These are phyloP conservation scores for Calephelis virginiensis DNA, from an alignment of 1,140 invertebrate genomes.

Conservation along the genomic window DNA sequence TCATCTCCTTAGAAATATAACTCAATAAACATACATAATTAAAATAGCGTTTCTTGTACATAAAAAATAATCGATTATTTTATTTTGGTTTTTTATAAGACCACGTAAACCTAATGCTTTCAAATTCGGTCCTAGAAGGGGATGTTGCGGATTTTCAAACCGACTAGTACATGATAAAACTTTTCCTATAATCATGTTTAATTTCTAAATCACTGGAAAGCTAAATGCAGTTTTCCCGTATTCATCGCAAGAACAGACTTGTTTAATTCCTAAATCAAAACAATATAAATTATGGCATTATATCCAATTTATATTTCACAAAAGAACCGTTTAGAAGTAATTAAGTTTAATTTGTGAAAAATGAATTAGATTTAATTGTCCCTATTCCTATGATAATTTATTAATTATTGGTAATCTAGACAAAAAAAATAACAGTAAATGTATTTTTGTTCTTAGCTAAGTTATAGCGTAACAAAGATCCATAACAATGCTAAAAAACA, in stretches of 20 bases:
- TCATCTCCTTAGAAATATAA: conserved; percentile 47
- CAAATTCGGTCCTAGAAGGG: conserved; percentile 55
- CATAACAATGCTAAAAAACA: no score
- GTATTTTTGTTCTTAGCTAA: no score
- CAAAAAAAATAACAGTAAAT: no score
- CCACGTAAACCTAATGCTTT: conserved; percentile 52
- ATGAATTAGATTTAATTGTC: not conserved
- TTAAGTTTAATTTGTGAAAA: not conserved
- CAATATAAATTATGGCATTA: not conserved
- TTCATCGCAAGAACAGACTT: no score
- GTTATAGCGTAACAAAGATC: no score
- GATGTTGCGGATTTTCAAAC: conserved; percentile 47
- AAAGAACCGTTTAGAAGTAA: not conserved
- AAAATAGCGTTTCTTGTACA: conserved; percentile 38
- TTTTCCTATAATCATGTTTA: not conserved
- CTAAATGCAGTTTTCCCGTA: no score
- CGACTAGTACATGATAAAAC: not conserved
- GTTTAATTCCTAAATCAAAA: no score
- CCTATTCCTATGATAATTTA: no score
- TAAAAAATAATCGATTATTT: conserved; percentile 32
- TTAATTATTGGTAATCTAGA: no score
- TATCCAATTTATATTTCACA: not conserved
- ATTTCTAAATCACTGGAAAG: not conserved
- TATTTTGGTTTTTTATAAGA: conserved; percentile 40
- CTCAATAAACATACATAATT: conserved; percentile 42